Evolutionary conservation across 2,797 vertebrate species (phyloP), one percentile per base, ranked within the genome.

Genomic region (Ataeniobius toweri): DNA sequence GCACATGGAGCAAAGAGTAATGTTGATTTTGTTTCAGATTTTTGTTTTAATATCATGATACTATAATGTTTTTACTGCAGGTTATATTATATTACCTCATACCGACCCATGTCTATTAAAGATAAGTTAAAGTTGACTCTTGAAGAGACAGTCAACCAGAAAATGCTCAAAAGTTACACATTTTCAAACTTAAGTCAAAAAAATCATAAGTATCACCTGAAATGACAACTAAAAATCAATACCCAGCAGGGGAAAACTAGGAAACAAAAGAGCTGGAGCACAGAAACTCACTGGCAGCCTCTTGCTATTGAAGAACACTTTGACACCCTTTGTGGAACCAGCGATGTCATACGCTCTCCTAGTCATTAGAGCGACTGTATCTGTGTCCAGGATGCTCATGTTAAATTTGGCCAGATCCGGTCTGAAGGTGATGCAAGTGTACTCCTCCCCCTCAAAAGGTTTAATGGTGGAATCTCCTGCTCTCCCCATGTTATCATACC

Each of bases 321-420:
- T 96, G 78, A 99, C 96, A 5, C 97, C 97, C 86, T 96, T 98
- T 55, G 93, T 75, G 79, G 96, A 91, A n/a, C 98, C 98, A 56
- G 98, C 98, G n/a, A 99, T 91, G 92, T 99, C 98, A 61, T 99
- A 99, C 0, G 97, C 98, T 85, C 98, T 96, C 86, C 97, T 96
- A 83, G 97, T 96, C 97, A 99, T 97, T 63, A 99, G 92, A 7
- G 98, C 98, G 80, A 99, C 96, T 0, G 96, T 99, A 91, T 99
- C 98, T 85, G 96, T 97, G 89, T 99, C 97, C 80, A 99, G 93
- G 76, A 71, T 82, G 76, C 91, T 94, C 98, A 99, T 99, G 92
- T 98, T 99, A 92, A 99, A 99, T 87, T 99, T 99, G 48, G 96
- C 67, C 59, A 99, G 95, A 93, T 99, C 98, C 14, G 98, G 98